Percentiles rank a stretch among this genome's conserved stretches.
Conservation (phyloP, 2,113 vertebrate species). For the Hystrix cristata region DNA sequence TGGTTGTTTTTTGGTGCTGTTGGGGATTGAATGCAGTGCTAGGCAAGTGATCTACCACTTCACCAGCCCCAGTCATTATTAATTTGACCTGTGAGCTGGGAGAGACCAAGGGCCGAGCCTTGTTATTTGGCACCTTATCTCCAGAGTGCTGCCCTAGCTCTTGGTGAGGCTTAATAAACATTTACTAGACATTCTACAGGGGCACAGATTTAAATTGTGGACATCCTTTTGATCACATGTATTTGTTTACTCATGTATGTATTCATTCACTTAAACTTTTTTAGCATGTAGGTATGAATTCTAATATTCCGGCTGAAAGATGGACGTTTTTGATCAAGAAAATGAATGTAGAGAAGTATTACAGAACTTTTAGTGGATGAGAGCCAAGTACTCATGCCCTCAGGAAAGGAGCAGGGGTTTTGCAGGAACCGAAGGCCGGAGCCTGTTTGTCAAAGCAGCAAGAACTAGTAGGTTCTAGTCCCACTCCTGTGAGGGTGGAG, state of each 20-base stretch:
- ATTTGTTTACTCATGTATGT: background rate
- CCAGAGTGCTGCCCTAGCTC: background rate
- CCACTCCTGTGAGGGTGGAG: background rate
- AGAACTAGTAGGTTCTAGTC: background rate
- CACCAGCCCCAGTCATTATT: background rate
- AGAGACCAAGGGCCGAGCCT: background rate
- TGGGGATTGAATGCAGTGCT: background rate
- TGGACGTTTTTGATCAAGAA: background rate
- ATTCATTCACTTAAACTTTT: background rate
- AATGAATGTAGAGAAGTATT: background rate
- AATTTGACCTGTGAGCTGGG: background rate
- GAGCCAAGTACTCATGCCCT: background rate
- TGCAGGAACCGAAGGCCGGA: background rate
- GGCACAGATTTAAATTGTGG: background rate
- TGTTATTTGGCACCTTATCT: background rate
- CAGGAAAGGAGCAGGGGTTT: no score
- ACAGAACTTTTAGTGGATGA: background rate
- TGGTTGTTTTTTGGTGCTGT: background rate
- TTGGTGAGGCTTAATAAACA: background rate
- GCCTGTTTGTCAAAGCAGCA: background rate
- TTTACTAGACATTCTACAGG: background rate
- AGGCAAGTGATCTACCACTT: background rate
- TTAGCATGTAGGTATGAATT: conserved; percentile 28
- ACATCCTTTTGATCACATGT: background rate
- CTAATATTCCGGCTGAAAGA: background rate